These are phyloP conservation scores for Luidia sarsii DNA, from an alignment of 53 echinoderm and acorn worm species.

Conservation along the genomic window DNA sequence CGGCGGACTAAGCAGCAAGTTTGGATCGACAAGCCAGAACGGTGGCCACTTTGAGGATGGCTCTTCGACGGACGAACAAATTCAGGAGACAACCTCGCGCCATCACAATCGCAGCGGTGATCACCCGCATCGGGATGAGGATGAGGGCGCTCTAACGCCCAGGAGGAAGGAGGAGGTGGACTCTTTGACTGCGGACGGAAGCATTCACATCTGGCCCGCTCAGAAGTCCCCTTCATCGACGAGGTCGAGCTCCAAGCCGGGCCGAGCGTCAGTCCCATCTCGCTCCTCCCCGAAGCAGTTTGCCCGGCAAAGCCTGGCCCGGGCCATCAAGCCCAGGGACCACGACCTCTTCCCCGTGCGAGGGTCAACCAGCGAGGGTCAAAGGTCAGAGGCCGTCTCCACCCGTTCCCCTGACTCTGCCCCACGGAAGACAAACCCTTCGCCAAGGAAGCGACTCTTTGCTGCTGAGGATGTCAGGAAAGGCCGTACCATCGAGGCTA, in stretches of 20 bases:
- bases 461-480: neutral
- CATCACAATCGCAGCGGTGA: neutral
- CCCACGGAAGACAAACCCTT: constrained; percentile 1
- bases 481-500: neutral
- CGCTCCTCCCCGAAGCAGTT: constrained; percentile 3
- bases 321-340: constrained; percentile 38
- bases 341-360: constrained; percentile 27
- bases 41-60: neutral
- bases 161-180: neutral
- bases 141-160: neutral
- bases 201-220: constrained; percentile 71
- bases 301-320: constrained; percentile 62
- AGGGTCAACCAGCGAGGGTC: neutral
- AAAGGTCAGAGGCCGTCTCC: neutral
- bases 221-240: neutral
- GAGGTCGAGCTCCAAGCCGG: constrained; percentile 14
- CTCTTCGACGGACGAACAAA: neutral
- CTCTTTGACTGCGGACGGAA: constrained; percentile 36
- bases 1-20: neutral
- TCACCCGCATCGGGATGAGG: neutral
- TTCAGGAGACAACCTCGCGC: neutral
- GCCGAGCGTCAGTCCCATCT: constrained; percentile 17
- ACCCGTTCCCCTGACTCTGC: neutral
- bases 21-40: no score
- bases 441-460: constrained; percentile 30